Evolutionary conservation across 2,797 vertebrate genomes (phyloP).

Genomic region (Rhinoraja longicauda): DNA sequence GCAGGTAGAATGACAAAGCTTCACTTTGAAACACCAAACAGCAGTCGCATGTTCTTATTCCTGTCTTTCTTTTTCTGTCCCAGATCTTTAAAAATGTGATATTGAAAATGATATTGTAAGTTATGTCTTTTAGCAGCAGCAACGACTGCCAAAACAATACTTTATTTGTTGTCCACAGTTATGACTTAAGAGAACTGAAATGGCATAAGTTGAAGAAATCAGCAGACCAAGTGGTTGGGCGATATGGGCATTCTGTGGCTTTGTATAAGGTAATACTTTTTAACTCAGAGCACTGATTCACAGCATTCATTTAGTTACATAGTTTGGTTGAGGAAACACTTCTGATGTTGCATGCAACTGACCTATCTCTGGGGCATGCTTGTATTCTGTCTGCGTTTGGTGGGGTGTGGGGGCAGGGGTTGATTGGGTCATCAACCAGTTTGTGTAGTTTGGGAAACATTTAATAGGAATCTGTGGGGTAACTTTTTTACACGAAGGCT

Average conservation of each 20-base stretch:
- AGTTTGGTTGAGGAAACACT: neutral
- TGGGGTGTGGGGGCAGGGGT: too few species aligned
- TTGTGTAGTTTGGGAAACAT: too few species aligned
- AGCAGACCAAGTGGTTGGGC: slow-evolving; percentile 72
- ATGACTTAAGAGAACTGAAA: slow-evolving; percentile 69
- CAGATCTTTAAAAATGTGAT: neutral
- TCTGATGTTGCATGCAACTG: neutral
- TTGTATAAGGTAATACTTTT: slow-evolving; percentile 65
- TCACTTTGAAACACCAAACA: neutral
- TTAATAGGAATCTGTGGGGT: too few species aligned
- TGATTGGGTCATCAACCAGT: too few species aligned
- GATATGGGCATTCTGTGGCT: slow-evolving; percentile 87
- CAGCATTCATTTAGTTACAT: neutral
- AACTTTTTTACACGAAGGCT: too few species aligned
- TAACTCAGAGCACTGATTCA: neutral
- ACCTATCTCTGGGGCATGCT: neutral
- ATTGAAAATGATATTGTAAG: neutral
- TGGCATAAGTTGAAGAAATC: slow-evolving; percentile 76
- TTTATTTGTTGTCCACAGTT: slow-evolving; percentile 58
- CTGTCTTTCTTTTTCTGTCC: neutral
- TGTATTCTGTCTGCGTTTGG: neutral
- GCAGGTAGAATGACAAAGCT: neutral
- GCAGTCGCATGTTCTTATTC: neutral
- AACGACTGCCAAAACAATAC: neutral
- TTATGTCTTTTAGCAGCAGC: neutral